Conservation (phyloP, 2,888 invertebrate species). For the Epirrhoe tristata region DNA sequence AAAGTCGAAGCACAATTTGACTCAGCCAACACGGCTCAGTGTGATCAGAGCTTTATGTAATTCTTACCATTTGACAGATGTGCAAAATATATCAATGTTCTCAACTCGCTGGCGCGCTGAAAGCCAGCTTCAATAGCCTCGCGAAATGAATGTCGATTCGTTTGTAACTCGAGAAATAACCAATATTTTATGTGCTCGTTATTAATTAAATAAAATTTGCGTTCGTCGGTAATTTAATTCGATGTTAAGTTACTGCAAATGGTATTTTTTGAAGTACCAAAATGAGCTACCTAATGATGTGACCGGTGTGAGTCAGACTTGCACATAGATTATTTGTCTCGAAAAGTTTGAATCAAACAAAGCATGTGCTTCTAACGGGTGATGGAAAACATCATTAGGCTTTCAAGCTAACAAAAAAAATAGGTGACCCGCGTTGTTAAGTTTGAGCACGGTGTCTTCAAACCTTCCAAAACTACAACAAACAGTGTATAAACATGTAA, state of each 20-base stretch:
- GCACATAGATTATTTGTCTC: too few relatives aligned
- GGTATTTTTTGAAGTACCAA: background rate
- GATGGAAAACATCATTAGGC: too few relatives aligned
- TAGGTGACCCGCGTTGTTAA: too few relatives aligned
- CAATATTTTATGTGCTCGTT: constrained; percentile 43
- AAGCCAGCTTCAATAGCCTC: constrained; percentile 69
- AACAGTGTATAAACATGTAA: background rate
- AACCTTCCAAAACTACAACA: background rate
- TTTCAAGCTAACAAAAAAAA: too few relatives aligned
- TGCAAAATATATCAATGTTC: constrained; percentile 72
- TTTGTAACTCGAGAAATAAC: constrained; percentile 45
- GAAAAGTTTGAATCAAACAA: too few relatives aligned
- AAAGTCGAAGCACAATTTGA: too few relatives aligned
- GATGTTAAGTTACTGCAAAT: background rate
- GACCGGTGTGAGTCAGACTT: background rate
- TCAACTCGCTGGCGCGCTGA: constrained; percentile 58
- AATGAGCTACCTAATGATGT: background rate
- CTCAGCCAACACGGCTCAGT: background rate
- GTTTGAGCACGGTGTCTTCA: background rate
- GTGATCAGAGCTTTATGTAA: constrained; percentile 38
- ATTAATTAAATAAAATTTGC: constrained; percentile 41
- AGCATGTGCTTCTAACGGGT: too few relatives aligned
- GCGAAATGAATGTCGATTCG: constrained; percentile 69
- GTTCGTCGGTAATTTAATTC: constrained; percentile 16
- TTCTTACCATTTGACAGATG: constrained; percentile 71